Base-by-base conservation (phyloP, 2,113 vertebrate genomes). In the Hystrix cristata region DNA sequence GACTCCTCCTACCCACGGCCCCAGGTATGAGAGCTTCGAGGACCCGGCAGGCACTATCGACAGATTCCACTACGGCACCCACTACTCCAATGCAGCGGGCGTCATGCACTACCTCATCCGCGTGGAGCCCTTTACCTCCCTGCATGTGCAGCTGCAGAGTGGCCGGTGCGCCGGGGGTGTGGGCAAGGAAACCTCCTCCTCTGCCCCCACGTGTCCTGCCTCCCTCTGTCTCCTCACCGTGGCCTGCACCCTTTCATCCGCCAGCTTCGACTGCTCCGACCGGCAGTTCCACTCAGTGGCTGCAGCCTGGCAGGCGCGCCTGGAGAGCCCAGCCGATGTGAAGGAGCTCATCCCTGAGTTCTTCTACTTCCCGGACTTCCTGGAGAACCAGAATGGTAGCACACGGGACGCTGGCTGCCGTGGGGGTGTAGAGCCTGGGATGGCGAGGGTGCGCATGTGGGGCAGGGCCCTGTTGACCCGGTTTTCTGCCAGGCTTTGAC, bases 31-130 rank as follows among this genome's bases (percentile, higher is more conserved):
- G 98, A 99, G 99, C 98, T 99, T 99, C 3, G 99, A 99, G 97
- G 99, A 99, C 97, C 98, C 99, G 4, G 99, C 99, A 0, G 99
- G 99, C 97, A 99, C 99, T 0, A 99, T 99, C 0, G 99, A 99
- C 98, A 99, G 99, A 98, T 99, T 99, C 98, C 99, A 99, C 98
- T 99, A 99, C 0, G 99, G 99, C 95, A 99, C 99, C 4, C 99
- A 99, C 99, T 99, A 99, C 98, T 99, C 99, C 90, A 99, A 99
- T 4, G 99, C 99, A 0, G 99, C 99, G 0, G 99, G 99, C 1
- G 99, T 99, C 98, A 99, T 99, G 99, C 99, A 99, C 99, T 99
- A 99, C 99, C 99, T 99, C 99, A 99, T 99, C 98, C 99, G 99
- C 78, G 99, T 99, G 48, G 99, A 99, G 95, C 99, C 99, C 8